Evolutionary conservation across 2,113 vertebrate genomes (phyloP), one percentile per base, ranked within the genome.

Genomic region (Tragelaphus imberbis): DNA sequence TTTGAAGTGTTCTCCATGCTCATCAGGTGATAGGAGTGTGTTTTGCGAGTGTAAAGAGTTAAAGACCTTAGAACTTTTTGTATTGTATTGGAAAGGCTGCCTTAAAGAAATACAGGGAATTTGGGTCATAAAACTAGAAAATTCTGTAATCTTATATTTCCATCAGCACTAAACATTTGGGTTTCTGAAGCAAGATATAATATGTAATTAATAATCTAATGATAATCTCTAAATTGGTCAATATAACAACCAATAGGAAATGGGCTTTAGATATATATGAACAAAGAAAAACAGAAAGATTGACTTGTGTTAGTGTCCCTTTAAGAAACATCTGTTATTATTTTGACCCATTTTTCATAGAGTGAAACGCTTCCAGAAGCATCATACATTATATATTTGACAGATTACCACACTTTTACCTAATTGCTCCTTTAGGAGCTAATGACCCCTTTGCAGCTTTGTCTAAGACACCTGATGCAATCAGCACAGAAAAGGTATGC

Each of bases 401-500:
- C 71, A 75, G 84, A 93, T 94, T 86, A 17, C 16, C 51, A 59
- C 79, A 81, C 33, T 95, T 96, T 86, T 27, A 88, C 44, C 84
- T 90, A 96, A 86, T 93, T 91, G 91, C 61, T 59, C 28, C 47
- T 88, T 77, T 71, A 56, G 65, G 90, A 47, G 68, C 61, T 93
- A 96, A 96, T 91, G 85, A 71, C 75, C 82, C 36, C 21, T 97
- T 84, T 30, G 56, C 55, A 87, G 53, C 93, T 97, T 91, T 93
- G 82, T 94, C 56, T 85, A 25, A 61, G 47, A 65, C 75, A 94
- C 63, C 87, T 79, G 58, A 65, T 51, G n/a, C 0, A 51, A 84
- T 90, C 90, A 96, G 55, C 56, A 44, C 16, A 28, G 63, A 71
- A 79, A 94, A n/a, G 36, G 28, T 56, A 3, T 82, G 55, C 33